Percentiles rank a stretch among this genome's conserved stretches.
These are phyloP conservation scores for Odocoileus virginianus DNA, from an alignment of 2,113 vertebrate species.

Conservation along the genomic window DNA sequence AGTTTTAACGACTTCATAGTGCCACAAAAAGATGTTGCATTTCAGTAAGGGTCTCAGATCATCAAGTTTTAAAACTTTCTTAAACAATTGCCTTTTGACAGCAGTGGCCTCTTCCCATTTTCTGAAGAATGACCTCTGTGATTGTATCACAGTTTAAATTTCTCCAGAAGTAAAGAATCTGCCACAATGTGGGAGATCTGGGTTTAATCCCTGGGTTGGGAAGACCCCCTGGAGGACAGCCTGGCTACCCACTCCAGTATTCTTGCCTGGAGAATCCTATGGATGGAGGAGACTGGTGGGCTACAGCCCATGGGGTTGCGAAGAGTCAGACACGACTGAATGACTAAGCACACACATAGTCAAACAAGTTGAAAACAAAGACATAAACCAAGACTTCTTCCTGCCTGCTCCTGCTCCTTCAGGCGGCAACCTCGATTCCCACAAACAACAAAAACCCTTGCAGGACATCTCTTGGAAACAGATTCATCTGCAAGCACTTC, in stretches of 20 bases:
- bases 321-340: not conserved
- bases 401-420: not conserved
- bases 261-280: not conserved
- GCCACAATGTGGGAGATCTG: not conserved
- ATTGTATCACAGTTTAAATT: not conserved
- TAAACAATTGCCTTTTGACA: not conserved
- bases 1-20: slow-evolving; percentile 36
- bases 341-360: not conserved
- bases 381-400: not conserved
- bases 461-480: not conserved
- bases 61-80: not conserved
- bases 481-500: not conserved
- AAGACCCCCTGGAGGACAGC: not conserved
- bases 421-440: not conserved
- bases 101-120: not conserved
- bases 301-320: not conserved
- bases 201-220: not conserved
- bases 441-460: not conserved
- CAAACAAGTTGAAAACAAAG: slow-evolving; percentile 20
- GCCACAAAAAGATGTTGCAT: slow-evolving; percentile 12
- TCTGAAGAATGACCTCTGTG: not conserved
- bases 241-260: not conserved
- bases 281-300: not conserved
- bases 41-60: not conserved
- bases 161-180: not conserved